A percentile compares a stretch with the other conserved stretches of the same genome.
These are phyloP conservation scores for Grapholita molesta DNA, from an alignment of 1,140 invertebrate genomes.

Conservation along the genomic window DNA sequence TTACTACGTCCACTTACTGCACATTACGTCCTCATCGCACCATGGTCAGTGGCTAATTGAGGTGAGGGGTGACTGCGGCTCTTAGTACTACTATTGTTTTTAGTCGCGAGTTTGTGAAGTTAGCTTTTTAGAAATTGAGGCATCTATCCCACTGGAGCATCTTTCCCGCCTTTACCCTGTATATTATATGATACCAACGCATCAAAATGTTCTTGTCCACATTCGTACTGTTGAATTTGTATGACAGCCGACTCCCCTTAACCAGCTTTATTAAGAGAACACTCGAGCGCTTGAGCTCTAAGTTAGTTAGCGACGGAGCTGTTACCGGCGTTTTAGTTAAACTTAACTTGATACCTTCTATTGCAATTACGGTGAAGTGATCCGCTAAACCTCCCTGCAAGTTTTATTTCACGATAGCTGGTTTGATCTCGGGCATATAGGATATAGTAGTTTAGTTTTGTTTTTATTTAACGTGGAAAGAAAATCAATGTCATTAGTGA, in stretches of 20 bases:
- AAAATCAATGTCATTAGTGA: too few species aligned
- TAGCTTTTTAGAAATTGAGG: too few species aligned
- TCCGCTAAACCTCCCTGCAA: not conserved
- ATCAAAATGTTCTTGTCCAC: too few species aligned
- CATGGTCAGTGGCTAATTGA: too few species aligned
- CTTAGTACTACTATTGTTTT: too few species aligned
- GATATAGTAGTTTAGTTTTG: not conserved
- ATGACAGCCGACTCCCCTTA: constrained; percentile 20
- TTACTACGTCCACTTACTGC: too few species aligned
- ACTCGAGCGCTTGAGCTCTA: constrained; percentile 28
- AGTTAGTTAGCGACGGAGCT: constrained; percentile 20
- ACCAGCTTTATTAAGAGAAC: constrained; percentile 30
- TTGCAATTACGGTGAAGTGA: not conserved
- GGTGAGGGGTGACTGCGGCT: too few species aligned
- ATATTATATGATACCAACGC: too few species aligned
- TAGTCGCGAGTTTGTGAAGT: too few species aligned
- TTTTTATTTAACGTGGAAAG: not conserved
- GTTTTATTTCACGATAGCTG: not conserved
- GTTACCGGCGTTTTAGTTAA: not conserved
- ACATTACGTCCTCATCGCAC: too few species aligned
- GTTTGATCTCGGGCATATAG: not conserved
- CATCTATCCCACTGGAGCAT: too few species aligned
- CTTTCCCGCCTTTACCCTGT: too few species aligned
- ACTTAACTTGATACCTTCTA: constrained; percentile 7
- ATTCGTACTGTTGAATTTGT: not conserved